Conservation (phyloP, 1,140 invertebrate genomes). For the Drosophila kepulauana region DNA sequence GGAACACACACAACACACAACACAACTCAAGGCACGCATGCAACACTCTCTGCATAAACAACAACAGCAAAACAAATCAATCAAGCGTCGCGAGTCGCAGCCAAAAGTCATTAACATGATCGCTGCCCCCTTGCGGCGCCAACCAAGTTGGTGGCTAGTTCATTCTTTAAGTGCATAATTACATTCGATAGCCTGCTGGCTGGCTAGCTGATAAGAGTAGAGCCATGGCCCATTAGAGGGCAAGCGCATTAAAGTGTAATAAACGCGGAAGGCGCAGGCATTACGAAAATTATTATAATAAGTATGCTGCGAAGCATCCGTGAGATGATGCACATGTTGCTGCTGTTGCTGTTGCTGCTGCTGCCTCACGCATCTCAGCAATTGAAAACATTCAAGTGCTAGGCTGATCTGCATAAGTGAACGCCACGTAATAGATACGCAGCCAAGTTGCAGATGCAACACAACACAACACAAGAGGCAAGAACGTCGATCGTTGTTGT, state of each 20-base stretch:
- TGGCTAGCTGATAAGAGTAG: slow-evolving; percentile 33
- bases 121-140: slow-evolving; percentile 11
- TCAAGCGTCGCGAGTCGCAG: slow-evolving; percentile 45
- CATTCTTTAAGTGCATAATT: slow-evolving; percentile 64
- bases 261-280: slow-evolving; percentile 51
- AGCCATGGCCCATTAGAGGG: slow-evolving; percentile 41
- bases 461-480: slow-evolving; percentile 27
- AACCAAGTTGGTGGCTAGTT: slow-evolving; percentile 12
- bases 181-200: slow-evolving; percentile 48
- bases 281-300: slow-evolving; percentile 47
- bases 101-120: slow-evolving; percentile 14
- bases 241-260: slow-evolving; percentile 65
- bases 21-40: not conserved
- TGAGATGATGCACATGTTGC: slow-evolving; percentile 39
- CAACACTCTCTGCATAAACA: slow-evolving; percentile 27
- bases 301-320: slow-evolving; percentile 29
- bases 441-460: slow-evolving; percentile 30
- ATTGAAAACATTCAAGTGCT: slow-evolving; percentile 78
- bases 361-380: not conserved
- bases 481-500: slow-evolving; percentile 6
- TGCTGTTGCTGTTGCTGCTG: not conserved
- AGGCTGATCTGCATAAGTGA: slow-evolving; percentile 58
- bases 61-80: slow-evolving; percentile 54
- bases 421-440: slow-evolving; percentile 54
- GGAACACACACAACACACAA: slow-evolving; percentile 57